Evolutionary conservation across 1,140 invertebrate genomes (phyloP), one percentile per base, ranked within the genome.

Genomic region (Brachionus rotundiformis): DNA sequence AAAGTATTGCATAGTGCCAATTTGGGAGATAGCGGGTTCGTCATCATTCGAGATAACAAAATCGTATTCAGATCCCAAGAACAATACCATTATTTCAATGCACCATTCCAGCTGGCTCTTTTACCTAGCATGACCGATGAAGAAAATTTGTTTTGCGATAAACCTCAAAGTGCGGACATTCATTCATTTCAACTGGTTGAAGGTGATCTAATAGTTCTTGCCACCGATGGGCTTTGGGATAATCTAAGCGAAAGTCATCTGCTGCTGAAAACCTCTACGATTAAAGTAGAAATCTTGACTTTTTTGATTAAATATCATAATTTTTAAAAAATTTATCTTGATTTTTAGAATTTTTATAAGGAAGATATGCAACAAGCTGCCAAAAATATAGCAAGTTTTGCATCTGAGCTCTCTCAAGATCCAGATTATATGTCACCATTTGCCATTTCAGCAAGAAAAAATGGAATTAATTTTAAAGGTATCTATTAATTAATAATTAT

Each of bases 31-130:
- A 97, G 95, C 86, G 96, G 96, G 13, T 98, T 95, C 87, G 92
- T 98, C 39, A 93, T 98, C 47, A 47, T 68, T 27, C 90, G 96
- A 16, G 90, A 92, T 81, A 90, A 89, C 33, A 90, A 93, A 84
- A 92, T 98, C 13, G 92, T 98, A 23, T 93, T 95, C 87, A 91
- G 94, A 79, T 96, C 94, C 0, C 92, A 94, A 84, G 96, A 98
- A 87, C 96, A 98, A 86, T 95, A 96, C 85, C 96, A 98, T 88
- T 98, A 98, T 87, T 98, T 98, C 87, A 98, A 98, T 89, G 97
- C 96, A 31, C 96, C 96, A 6, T 98, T 95, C 89, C 96, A 98
- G 88, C 90, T 98, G 65, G 94, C 95, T 44, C 89, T 98, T 83
- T 93, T 95, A 59, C 96, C 96, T 19, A 54, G 41, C 31, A 44